Evolutionary conservation across 2,888 invertebrate genomes (phyloP), one percentile per base, ranked within the genome.

Genomic region (Gortyna flavago): DNA sequence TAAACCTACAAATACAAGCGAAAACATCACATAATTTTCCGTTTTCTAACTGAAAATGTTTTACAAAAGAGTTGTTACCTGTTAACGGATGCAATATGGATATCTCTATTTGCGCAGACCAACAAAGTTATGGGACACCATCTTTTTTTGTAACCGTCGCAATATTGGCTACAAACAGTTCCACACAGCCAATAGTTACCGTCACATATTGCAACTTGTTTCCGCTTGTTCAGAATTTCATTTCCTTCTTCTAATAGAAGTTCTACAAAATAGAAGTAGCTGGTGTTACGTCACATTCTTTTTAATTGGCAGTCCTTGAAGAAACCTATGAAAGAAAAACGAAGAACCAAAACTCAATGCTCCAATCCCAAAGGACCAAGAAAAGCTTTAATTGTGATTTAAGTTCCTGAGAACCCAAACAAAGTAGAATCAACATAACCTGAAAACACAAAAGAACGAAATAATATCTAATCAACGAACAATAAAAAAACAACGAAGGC

Each of bases 221-320:
- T 79, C 75, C 66, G 72, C 66, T 69, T 29, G 77, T 81, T 71
- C 64, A 71, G 71, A 69, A 73, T 81, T 71, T 71, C 9, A 72
- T 73, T 81, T 76, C 70, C 57, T 59, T 29, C 62, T 61, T 38
- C 21, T 51, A 80, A 38, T 62, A 62, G 35, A 72, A 11, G 21
- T 76, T 61, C 67, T 66, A 32, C 16, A 25, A 61, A 44, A 44
- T 21, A 48, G 13, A 35, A 18, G 59, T 35, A 41, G 4, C 8
- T 59, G 0, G 6, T 29, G 16, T 76, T 81, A 64, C 21, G 29
- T 44, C 74, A 29, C 6, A 16, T 48, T 44, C 7, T 62, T 72
- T 70, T 79, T 38, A 48, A 59, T 32, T 51, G n/a, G 13, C 25
- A 38, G 18, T 61, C 1, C 8, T 13, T 1, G 18, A 0, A 32